Evolutionary conservation across 2,888 invertebrate species (phyloP).

Genomic region (Diogma glabrata): DNA sequence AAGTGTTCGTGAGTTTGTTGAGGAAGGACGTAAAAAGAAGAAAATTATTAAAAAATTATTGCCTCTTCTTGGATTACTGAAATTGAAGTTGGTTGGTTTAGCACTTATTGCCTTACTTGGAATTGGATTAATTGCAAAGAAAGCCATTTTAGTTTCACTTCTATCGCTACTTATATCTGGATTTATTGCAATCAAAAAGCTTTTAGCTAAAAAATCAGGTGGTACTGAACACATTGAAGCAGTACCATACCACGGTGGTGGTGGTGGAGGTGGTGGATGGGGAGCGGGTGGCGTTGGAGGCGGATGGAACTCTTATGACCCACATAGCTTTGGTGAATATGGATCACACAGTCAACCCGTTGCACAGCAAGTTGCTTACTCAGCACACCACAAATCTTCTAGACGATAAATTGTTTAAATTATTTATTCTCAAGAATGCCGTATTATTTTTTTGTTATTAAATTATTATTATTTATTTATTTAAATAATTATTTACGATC

Average conservation of each 20-base stretch:
- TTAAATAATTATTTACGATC: no score
- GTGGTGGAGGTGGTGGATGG: conserved; percentile 24
- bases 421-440: no score
- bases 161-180: conserved; percentile 45
- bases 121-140: conserved; percentile 49
- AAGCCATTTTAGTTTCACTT: conserved; percentile 46
- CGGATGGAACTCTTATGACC: conserved; percentile 38
- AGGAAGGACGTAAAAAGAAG: conserved; percentile 50
- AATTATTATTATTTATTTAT: no score
- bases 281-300: conserved; percentile 21
- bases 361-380: conserved; percentile 41
- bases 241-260: conserved; percentile 24
- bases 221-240: conserved; percentile 27
- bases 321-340: conserved; percentile 41
- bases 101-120: conserved; percentile 44
- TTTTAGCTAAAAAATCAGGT: conserved; percentile 2
- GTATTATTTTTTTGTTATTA: no score
- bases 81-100: conserved; percentile 45
- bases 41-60: conserved; percentile 41
- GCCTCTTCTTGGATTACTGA: conserved; percentile 45
- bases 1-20: conserved; percentile 41
- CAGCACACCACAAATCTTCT: conserved; percentile 36
- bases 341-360: conserved; percentile 42
- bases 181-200: conserved; percentile 27
- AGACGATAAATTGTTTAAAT: conserved; percentile 36